A percentile compares a stretch with the other conserved stretches of the same genome.
These are phyloP conservation scores for Tipula lateralis DNA, from an alignment of 2,888 invertebrate genomes.

Conservation along the genomic window DNA sequence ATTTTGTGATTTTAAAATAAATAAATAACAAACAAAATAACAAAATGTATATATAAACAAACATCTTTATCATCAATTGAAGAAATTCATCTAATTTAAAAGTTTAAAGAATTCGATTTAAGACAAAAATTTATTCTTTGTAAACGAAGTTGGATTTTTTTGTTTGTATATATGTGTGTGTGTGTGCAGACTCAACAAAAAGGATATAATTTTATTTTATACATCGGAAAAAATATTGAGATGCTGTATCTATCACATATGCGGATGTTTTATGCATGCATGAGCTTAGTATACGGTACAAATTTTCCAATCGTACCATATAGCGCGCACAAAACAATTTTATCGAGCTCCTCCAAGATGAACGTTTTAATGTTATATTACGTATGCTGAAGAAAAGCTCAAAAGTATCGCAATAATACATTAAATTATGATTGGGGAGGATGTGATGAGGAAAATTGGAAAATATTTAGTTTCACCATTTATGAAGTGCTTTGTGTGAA, in stretches of 20 bases:
- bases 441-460: neutral
- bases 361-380: neutral
- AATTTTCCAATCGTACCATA: neutral
- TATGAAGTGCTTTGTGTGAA: neutral
- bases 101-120: constrained; percentile 24
- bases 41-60: constrained; percentile 2
- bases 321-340: neutral
- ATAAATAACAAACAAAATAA: neutral
- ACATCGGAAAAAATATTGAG: neutral
- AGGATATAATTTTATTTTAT: neutral
- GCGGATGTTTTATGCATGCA: neutral
- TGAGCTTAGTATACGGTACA: neutral
- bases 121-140: neutral
- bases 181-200: neutral
- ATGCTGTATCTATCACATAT: constrained; percentile 15
- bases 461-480: neutral
- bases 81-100: constrained; percentile 24
- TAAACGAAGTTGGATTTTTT: neutral
- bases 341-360: neutral
- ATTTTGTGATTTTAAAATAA: constrained; percentile 9
- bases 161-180: neutral
- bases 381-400: neutral
- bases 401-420: neutral
- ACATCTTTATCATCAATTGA: constrained; percentile 24
- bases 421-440: neutral